Conservation (phyloP, 2,113 vertebrate genomes). For the Bubalus kerabau region DNA sequence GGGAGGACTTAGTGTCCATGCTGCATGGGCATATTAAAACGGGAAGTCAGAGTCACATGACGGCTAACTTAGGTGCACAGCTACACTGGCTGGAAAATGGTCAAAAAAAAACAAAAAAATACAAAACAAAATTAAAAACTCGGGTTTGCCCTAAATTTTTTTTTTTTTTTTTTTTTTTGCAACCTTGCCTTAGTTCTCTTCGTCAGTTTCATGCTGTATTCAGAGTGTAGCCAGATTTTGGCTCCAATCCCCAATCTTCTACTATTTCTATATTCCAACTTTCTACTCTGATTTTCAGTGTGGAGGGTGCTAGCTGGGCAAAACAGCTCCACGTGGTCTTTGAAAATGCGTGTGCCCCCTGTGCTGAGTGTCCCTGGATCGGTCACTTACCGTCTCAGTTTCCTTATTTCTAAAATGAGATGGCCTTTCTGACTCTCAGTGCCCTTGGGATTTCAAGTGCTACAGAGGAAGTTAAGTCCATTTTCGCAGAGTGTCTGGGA, state of each 20-base stretch:
- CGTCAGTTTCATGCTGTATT: not conserved
- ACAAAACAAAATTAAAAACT: not conserved
- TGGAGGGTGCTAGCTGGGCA: fast-evolving
- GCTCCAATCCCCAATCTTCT: not conserved
- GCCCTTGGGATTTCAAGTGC: not conserved
- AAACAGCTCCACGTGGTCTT: fast-evolving
- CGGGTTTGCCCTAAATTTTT: not conserved
- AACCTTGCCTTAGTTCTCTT: not conserved
- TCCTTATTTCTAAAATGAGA: not conserved
- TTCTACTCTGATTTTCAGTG: not conserved
- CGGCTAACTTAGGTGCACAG: fast-evolving
- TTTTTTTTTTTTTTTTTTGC: not conserved
- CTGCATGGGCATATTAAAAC: fast-evolving
- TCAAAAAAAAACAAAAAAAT: fast-evolving
- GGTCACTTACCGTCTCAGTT: fast-evolving
- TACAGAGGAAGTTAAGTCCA: not conserved
- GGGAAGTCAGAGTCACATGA: too few relatives aligned
- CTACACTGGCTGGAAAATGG: not conserved
- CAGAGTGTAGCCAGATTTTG: not conserved
- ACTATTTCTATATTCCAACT: too few relatives aligned
- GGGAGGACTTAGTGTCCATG: fast-evolving
- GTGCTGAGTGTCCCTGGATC: fast-evolving
- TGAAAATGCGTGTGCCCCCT: not conserved
- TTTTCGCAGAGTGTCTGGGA: not conserved
- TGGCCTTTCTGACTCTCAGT: not conserved